These are phyloP conservation scores for Peribatodes rhomboidaria DNA, from an alignment of 2,888 invertebrate genomes.

Conservation along the genomic window DNA sequence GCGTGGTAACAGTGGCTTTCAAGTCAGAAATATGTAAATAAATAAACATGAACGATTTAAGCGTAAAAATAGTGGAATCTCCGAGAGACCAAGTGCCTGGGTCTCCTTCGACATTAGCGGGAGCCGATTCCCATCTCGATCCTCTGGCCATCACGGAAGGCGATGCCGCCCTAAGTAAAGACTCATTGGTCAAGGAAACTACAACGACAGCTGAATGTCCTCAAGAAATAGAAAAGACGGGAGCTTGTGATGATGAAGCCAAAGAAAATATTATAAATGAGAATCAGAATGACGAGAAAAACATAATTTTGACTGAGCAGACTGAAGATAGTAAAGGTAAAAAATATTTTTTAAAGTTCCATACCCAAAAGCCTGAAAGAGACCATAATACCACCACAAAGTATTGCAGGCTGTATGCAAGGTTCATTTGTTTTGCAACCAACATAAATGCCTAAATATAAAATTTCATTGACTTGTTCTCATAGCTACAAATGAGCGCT, in stretches of 20 bases:
- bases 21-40: conserved; percentile 84
- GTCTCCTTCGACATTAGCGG: conserved; percentile 63
- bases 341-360: conserved; percentile 3
- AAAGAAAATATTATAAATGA: conserved; percentile 76
- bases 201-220: conserved; percentile 43
- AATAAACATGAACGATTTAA: conserved; percentile 86
- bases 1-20: conserved; percentile 80
- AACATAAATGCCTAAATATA: neutral
- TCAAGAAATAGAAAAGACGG: conserved; percentile 59
- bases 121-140: conserved; percentile 73
- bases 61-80: conserved; percentile 80
- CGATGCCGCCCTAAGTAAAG: conserved; percentile 58
- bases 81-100: conserved; percentile 71
- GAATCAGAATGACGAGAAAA: conserved; percentile 58
- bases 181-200: conserved; percentile 53
- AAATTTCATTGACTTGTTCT: too few relatives aligned
- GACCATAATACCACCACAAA: too few relatives aligned
- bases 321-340: conserved; percentile 61
- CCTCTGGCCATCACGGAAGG: conserved; percentile 74
- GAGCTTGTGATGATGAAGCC: conserved; percentile 82
- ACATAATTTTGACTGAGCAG: conserved; percentile 54
- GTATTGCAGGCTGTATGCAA: too few relatives aligned
- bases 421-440: too few relatives aligned
- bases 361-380: neutral
- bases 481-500: too few relatives aligned